These are phyloP conservation scores for Yponomeuta evonymella DNA, from an alignment of 2,888 invertebrate species.

Conservation along the genomic window DNA sequence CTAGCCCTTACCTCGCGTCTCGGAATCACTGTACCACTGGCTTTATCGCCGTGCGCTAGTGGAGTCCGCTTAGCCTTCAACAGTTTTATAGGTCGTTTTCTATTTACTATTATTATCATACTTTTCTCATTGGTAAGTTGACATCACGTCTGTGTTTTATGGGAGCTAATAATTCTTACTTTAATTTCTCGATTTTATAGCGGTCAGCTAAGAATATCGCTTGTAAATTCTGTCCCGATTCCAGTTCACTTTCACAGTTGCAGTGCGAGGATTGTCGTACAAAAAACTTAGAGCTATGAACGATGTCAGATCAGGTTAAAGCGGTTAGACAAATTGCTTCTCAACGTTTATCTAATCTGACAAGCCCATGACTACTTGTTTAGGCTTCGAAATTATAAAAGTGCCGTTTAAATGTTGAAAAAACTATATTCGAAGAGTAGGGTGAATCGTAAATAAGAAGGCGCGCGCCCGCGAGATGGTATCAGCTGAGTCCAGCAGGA, in stretches of 20 bases:
- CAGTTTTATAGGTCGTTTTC: slow-evolving; percentile 49
- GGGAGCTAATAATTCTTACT: slow-evolving; percentile 52
- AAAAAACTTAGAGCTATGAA: slow-evolving; percentile 26
- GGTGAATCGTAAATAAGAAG: slow-evolving; percentile 60
- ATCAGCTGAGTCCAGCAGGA: slow-evolving; percentile 64
- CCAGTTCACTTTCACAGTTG: not conserved
- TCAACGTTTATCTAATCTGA: slow-evolving; percentile 54
- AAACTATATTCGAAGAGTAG: slow-evolving; percentile 36
- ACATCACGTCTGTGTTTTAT: slow-evolving; percentile 52
- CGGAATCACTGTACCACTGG: slow-evolving; percentile 34
- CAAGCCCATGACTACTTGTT: slow-evolving; percentile 58
- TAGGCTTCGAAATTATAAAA: slow-evolving; percentile 56
- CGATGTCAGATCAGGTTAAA: slow-evolving; percentile 34
- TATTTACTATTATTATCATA: slow-evolving; percentile 52
- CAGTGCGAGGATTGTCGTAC: not conserved
- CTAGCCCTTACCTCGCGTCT: slow-evolving; percentile 46
- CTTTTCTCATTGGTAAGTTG: slow-evolving; percentile 44
- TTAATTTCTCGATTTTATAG: slow-evolving; percentile 50
- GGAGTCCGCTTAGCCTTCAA: slow-evolving; percentile 34
- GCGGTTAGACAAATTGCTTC: slow-evolving; percentile 44
- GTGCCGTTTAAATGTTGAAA: slow-evolving; percentile 49
- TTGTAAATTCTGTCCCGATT: slow-evolving; percentile 30
- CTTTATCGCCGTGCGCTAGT: slow-evolving; percentile 45
- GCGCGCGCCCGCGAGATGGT: slow-evolving; percentile 50
- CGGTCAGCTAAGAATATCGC: slow-evolving; percentile 22